Base-by-base conservation (phyloP, 2,797 vertebrate species). In the Tinamus major region DNA sequence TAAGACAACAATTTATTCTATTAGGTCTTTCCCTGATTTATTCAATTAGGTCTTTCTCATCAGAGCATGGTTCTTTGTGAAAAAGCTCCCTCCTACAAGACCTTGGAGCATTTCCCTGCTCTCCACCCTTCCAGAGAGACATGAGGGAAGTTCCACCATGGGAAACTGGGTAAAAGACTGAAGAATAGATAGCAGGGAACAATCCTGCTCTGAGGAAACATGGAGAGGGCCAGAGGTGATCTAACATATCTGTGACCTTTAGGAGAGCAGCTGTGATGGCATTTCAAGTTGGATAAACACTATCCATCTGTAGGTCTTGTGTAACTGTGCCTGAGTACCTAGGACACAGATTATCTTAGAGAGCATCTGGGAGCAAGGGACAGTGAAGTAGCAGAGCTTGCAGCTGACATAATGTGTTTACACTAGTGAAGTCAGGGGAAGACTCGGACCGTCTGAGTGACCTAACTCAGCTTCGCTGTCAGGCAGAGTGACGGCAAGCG, bases 361-460 rank as follows among this genome's bases (percentile, higher is more conserved):
- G 65, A 80, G 65, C 85, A 94, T 95, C 92, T 93, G 89, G 91
- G 83, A 95, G 89, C 85, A 86, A 92, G 87, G 2, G 31, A 89
- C 79, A 90, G 71, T 65, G 65, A 91, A 94, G 91, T 82, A 91
- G 68, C 62, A 78, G 58, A 35, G 42, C 71, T 59, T 75, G 83
- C 48, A 79, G 83, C 58, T 96, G 93, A 95, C 83, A 87, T 93
- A 81, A 94, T 95, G 44, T 96, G 69, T 95, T 95, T 96, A 95
- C 24, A 19, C 37, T 75, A 49, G 24, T 94, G 94, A 94, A 94
- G 87, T 92, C 87, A 79, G 44, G 81, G 68, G 64, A 93, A 95
- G 85, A 77, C 80, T 95, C 64, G 78, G 55, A 78, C 78, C 91
- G 75, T 94, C 74, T 86, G 80, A 95, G 56, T 92, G 91, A 95